Conservation (phyloP, 1,140 invertebrate genomes). For the Aphelenchoides fujianensis region DNA sequence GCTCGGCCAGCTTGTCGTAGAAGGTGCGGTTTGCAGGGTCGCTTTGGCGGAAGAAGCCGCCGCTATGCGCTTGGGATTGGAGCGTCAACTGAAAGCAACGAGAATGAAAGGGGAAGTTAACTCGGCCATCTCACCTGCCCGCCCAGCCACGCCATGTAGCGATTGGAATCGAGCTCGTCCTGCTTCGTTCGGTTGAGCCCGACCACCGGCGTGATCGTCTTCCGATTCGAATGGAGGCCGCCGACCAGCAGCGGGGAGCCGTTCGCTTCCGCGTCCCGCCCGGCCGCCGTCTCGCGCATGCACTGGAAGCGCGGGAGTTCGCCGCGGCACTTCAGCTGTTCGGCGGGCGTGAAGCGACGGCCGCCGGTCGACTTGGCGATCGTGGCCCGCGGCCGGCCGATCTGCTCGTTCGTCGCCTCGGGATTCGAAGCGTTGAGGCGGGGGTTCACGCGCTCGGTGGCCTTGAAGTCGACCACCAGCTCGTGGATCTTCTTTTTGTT, state of each 20-base stretch:
- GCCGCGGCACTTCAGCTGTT: constrained; percentile 20
- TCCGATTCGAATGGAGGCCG: constrained; percentile 28
- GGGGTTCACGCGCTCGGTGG: constrained; percentile 39
- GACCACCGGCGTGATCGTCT: constrained; percentile 33
- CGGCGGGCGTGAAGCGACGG: constrained; percentile 30
- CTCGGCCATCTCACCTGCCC: constrained; percentile 28
- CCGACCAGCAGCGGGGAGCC: constrained; percentile 3
- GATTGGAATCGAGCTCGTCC: constrained; percentile 43
- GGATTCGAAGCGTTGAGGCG: constrained; percentile 34
- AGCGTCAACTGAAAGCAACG: constrained; percentile 34
- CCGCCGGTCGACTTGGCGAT: constrained; percentile 33
- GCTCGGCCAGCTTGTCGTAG: constrained; percentile 27
- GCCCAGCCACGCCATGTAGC: constrained; percentile 41
- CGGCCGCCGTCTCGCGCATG: constrained; percentile 20
- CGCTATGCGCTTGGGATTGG: constrained; percentile 40
- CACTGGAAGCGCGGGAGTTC: constrained; percentile 37
- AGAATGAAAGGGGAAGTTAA: constrained; percentile 21
- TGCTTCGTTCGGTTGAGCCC: constrained; percentile 39
- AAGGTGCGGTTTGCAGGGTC: constrained; percentile 40
- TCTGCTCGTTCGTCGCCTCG: constrained; percentile 38
- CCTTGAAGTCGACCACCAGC: constrained; percentile 36
- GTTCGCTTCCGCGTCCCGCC: constrained; percentile 15
- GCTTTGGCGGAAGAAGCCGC: constrained; percentile 37
- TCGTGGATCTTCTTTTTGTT: constrained; percentile 34
- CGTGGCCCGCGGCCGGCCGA: constrained; percentile 25